phyloP scores from a whole-genome alignment of 30 jellyfish, hydroid and myxozoan species.

The Aurelia sp. region DNA sequence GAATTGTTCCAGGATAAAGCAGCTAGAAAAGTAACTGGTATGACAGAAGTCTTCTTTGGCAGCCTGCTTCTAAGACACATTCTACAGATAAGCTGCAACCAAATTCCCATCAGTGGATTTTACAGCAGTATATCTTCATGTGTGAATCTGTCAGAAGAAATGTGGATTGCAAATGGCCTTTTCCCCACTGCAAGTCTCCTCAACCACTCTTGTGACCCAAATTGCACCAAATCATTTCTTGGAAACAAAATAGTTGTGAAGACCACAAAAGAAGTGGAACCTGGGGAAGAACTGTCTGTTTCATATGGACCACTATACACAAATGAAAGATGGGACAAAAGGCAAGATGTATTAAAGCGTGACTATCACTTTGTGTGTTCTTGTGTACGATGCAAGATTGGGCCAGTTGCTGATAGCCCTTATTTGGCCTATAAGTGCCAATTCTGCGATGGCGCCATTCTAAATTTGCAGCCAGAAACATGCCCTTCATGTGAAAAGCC shows the following conservation, averaged over 20 bases:
- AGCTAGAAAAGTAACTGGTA: neutral
- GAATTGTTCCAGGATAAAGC: neutral
- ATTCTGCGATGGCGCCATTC: constrained; percentile 34
- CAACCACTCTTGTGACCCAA: constrained; percentile 95
- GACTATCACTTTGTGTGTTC: constrained; percentile 75
- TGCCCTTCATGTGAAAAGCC: constrained; percentile 35
- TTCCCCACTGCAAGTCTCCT: constrained; percentile 80
- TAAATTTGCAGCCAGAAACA: neutral
- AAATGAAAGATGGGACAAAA: constrained; percentile 63
- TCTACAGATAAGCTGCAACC: constrained; percentile 84
- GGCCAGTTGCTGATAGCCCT: neutral
- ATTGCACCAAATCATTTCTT: constrained; percentile 49
- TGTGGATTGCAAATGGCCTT: constrained; percentile 82
- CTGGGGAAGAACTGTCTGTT: constrained; percentile 75
- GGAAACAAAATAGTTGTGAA: constrained; percentile 60
- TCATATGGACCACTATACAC: constrained; percentile 93
- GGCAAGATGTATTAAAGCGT: constrained; percentile 47
- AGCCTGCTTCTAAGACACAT: constrained; percentile 77
- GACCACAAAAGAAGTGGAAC: constrained; percentile 36
- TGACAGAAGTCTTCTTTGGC: constrained; percentile 33
- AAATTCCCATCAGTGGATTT: constrained; percentile 84
- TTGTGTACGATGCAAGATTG: constrained; percentile 68
- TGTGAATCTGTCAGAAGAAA: constrained; percentile 58
- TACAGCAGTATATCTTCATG: constrained; percentile 1
- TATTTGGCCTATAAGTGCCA: constrained; percentile 29